A percentile compares a stretch with the other conserved stretches of the same genome.
phyloP scores from a whole-genome alignment of 35 echinoderm and acorn worm genomes.

The Ophioderma brevispina region DNA sequence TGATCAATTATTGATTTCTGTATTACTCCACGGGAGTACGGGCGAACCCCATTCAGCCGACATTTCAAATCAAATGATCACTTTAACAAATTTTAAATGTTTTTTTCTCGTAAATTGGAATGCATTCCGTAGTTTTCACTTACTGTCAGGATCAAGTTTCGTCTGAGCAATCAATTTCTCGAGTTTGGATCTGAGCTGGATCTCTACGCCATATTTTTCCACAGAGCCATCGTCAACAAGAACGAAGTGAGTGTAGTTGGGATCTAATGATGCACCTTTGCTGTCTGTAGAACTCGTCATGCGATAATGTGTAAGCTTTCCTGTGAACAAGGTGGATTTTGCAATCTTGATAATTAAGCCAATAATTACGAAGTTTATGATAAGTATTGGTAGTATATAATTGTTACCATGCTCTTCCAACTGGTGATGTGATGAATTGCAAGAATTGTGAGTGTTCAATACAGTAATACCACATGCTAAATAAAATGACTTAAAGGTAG shows the following conservation, averaged over 20 bases:
- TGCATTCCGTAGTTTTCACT: conserved; percentile 9
- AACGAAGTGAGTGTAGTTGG: conserved; percentile 93
- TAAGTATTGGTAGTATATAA: too few relatives aligned
- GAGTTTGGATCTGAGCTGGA: conserved; percentile 67
- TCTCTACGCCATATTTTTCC: conserved; percentile 77
- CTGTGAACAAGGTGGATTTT: neutral
- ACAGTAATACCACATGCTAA: too few relatives aligned
- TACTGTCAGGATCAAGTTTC: conserved; percentile 68
- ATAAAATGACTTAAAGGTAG: too few relatives aligned
- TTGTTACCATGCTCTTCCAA: too few relatives aligned
- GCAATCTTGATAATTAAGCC: too few relatives aligned
- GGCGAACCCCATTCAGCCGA: neutral
- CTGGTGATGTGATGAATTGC: too few relatives aligned
- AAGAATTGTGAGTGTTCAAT: too few relatives aligned
- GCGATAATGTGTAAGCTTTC: conserved; percentile 67
- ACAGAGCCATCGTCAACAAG: conserved; percentile 82
- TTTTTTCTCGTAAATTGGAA: neutral
- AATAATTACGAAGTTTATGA: too few relatives aligned
- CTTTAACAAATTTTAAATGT: neutral
- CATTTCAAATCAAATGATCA: neutral
- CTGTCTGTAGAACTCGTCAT: conserved; percentile 60
- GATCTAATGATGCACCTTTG: conserved; percentile 68
- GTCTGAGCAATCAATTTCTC: conserved; percentile 79
- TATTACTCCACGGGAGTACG: neutral
- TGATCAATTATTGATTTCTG: too few relatives aligned